phyloP scores from a whole-genome alignment of 2,797 vertebrate genomes.

The Megalops cyprinoides region DNA sequence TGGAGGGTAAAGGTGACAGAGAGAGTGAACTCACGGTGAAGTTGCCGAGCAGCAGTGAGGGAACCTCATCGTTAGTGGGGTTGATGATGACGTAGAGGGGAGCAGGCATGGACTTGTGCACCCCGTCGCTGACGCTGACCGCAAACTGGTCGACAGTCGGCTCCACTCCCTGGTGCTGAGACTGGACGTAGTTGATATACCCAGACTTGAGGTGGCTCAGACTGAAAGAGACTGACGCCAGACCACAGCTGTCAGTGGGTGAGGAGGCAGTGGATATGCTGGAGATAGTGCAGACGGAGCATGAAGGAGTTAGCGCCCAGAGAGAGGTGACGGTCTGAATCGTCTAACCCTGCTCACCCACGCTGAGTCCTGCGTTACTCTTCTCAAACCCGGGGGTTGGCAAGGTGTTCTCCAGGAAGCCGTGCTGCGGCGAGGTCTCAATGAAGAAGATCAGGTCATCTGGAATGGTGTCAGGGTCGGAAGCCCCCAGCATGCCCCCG shows the following conservation, averaged over 20 bases:
- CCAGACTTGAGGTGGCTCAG: constrained; percentile 67
- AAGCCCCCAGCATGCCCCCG: constrained; percentile 63
- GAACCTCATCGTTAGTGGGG: constrained; percentile 71
- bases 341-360: constrained; percentile 59
- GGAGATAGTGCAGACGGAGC: neutral
- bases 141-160: constrained; percentile 63
- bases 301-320: neutral
- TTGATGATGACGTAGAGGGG: constrained; percentile 71
- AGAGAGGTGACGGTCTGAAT: neutral
- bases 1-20: neutral
- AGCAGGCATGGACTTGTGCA: constrained; percentile 66
- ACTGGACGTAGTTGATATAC: constrained; percentile 70
- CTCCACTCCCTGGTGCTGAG: constrained; percentile 59
- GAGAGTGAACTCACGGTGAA: constrained; percentile 59
- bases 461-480: constrained; percentile 66
- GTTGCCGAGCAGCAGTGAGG: constrained; percentile 66
- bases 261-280: neutral
- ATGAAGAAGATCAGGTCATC: constrained; percentile 70
- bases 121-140: constrained; percentile 70
- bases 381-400: constrained; percentile 70
- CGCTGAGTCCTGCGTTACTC: constrained; percentile 62
- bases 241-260: neutral
- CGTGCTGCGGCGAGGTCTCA: constrained; percentile 64
- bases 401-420: constrained; percentile 75
- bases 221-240: constrained; percentile 67